Conservation (phyloP, 2,888 invertebrate species). For the Nebria brevicollis region DNA sequence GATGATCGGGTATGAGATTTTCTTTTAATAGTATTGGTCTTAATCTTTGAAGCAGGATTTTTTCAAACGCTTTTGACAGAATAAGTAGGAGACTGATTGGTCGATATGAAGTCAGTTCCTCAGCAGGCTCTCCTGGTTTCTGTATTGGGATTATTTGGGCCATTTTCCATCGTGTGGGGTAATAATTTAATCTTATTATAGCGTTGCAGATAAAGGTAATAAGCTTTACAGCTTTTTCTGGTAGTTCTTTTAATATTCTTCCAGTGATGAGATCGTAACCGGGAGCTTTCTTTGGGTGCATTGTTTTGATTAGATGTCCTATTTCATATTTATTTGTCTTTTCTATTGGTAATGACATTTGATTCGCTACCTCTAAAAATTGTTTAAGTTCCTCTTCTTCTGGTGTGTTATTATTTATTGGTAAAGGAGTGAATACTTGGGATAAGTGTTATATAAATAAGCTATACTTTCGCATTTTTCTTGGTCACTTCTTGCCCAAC, state of each 20-base stretch:
- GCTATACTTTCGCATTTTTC: slow-evolving; percentile 51
- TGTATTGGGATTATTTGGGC: slow-evolving; percentile 51
- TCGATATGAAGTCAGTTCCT: slow-evolving; percentile 46
- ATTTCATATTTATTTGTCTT: no score
- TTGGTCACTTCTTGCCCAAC: slow-evolving; percentile 48
- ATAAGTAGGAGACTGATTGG: slow-evolving; percentile 29
- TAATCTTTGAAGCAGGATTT: no score
- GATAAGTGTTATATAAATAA: slow-evolving; percentile 47
- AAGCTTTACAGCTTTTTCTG: no score
- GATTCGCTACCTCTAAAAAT: neutral
- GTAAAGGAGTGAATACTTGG: slow-evolving; percentile 49
- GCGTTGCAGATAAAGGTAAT: slow-evolving; percentile 32
- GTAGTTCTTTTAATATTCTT: no score
- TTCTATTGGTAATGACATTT: no score
- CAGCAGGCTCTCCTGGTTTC: slow-evolving; percentile 49
- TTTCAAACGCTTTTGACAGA: no score
- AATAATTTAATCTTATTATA: slow-evolving; percentile 47
- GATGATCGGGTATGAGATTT: no score
- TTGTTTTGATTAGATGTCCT: no score
- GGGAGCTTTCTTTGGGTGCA: no score
- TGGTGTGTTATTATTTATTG: slow-evolving; percentile 4
- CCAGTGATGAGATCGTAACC: no score
- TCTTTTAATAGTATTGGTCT: no score
- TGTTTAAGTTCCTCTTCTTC: slow-evolving; percentile 12
- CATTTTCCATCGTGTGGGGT: slow-evolving; percentile 49